phyloP scores from a whole-genome alignment of 2,888 invertebrate species.

The Andrena marginata region DNA sequence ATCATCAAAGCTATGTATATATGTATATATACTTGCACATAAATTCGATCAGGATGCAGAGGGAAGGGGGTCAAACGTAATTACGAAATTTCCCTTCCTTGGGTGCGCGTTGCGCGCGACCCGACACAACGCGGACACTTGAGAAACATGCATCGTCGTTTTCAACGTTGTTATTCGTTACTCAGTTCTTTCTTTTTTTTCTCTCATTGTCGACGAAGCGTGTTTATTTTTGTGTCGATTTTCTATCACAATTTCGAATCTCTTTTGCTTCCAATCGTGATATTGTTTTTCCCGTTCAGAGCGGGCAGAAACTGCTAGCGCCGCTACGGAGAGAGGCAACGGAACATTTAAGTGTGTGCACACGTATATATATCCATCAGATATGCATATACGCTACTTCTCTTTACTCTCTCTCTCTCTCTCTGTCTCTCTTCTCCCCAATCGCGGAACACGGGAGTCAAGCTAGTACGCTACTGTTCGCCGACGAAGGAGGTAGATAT shows the following conservation, averaged over 20 bases:
- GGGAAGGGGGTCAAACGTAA: constrained; percentile 58
- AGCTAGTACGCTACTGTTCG: constrained; percentile 70
- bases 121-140: constrained; percentile 8
- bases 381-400: constrained; percentile 39
- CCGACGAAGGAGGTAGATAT: constrained; percentile 57
- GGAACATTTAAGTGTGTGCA: constrained; percentile 2
- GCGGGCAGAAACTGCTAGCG: constrained; percentile 28
- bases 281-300: constrained; percentile 34
- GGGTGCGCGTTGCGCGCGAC: constrained; percentile 9
- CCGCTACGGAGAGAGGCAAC: constrained; percentile 2
- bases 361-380: constrained; percentile 12
- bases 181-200: neutral
- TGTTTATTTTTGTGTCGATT: constrained; percentile 24
- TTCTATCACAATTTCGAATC: constrained; percentile 25
- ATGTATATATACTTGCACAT: constrained; percentile 64
- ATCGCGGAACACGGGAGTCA: constrained; percentile 55
- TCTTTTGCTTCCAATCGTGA: constrained; percentile 25
- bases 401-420: constrained; percentile 7
- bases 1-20: constrained; percentile 64
- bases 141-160: constrained; percentile 46
- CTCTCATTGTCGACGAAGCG: constrained; percentile 32
- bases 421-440: neutral
- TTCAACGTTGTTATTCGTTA: constrained; percentile 19
- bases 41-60: constrained; percentile 62
- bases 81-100: constrained; percentile 35